Base-by-base conservation (phyloP, 2,888 invertebrate genomes). In the Meloe dianella region DNA sequence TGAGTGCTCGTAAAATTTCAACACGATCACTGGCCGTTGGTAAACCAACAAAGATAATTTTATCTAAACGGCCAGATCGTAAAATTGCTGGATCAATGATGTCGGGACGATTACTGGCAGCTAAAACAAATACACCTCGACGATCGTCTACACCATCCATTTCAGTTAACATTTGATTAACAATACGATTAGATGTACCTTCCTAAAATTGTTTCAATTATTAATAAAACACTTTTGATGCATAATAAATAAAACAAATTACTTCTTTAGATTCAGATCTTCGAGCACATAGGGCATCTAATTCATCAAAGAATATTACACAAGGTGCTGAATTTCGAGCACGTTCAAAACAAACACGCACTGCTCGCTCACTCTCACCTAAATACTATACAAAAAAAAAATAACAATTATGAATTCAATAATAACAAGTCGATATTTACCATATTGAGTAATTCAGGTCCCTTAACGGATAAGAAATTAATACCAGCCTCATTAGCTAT, bases 401-500 rank as follows among this genome's bases (percentile, higher is more conserved):
- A 41, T 7, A 62, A 61, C 61, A 30, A 54, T 41, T 20, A 29
- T 27, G 20, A 9, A 51, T 12, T n/a, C 3, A 35, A 58, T 51
- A 51, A 22, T 20, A 10, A 47, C 6, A 47, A 70, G 10, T 81
- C n/a, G n/a, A n/a, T n/a, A n/a, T n/a, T 84, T 83, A 94, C 94
- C 98, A 98, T 99, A 81, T 97, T 98, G 65, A 99, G 86, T 63
- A 99, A 85, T 84, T 99, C 99, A 0, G 99, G 98, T 17, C 99
- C 99, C 85, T 98, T 99, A 0, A 99, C 97, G 8, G 97, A 97
- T 77, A 99, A 97, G 77, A 99, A 99, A 85, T 98, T 99, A 51
- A 99, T 95, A 35, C 97, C 97, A 47, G 98, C 96, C 85, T 99
- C 98, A 85, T 98, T 98, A 0, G 99, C 98, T 47, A 99, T 92